Evolutionary conservation across 2,113 vertebrate species (phyloP), one percentile per base, ranked within the genome.

Genomic region (Scortum barcoo): DNA sequence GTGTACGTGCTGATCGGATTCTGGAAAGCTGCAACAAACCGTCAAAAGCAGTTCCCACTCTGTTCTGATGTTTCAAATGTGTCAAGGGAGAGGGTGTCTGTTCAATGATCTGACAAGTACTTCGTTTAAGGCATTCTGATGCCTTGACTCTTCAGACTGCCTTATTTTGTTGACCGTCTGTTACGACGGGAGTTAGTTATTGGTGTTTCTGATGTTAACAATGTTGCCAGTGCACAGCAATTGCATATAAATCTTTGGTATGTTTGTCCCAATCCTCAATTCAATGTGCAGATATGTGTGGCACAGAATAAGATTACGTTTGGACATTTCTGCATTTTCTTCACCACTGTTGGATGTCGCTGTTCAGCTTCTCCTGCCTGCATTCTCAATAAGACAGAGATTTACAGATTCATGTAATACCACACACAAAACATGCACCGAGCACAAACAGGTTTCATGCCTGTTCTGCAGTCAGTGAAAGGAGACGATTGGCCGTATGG

Each of bases 361-460:
- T n/a, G 13, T 60, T 65, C 60, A 40, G 19, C 40, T 19, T 33
- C 4, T 5, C 26, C 42, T 17, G 12, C 22, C 24, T 36, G 24
- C 36, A 67, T n/a, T 67, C 5, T 22, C 17, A 56, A 7, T 16
- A 67, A 30, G 0, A 7, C 30, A 60, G 9, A 38, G 11, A 2
- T 48, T 17, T 48, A 73, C 13, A 60, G 5, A 40, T 40, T 19
- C 60, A 61, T 53, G 7, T 40, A 16, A 63, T 2, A n/a, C 33
- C 57, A 51, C 33, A 33, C 26, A 58, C 14, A 75, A 1, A 75
- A 87, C 30, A 19, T 30, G 36, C 36, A 61, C 38, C 13, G 70
- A 69, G 51, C 48, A 24, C 33, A 36, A 51, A 61, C 36, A 71
- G 3, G 46, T 66, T 71, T 71, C 33, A 51, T 36, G 24, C 2